Evolutionary conservation across 2,113 vertebrate species (phyloP), one percentile per base, ranked within the genome.

Genomic region (Ardeotis arabs): DNA sequence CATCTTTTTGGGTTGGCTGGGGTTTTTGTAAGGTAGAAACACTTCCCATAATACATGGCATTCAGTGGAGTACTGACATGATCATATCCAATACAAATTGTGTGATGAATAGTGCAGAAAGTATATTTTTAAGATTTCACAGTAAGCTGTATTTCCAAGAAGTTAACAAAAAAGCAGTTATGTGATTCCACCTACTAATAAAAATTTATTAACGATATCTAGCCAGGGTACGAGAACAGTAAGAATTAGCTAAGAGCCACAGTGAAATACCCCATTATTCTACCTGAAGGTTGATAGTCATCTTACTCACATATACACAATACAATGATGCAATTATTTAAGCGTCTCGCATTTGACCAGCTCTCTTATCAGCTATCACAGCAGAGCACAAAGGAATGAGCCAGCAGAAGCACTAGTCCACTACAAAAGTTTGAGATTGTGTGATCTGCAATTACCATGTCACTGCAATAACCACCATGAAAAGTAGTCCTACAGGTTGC

Each of bases 381-480:
- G 68, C 81, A 66, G 14, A 90, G 56, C 70, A 87, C 68, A 84
- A 80, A 60, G 25, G 29, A 90, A 93, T 1, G 13, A 95, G 67
- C 29, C 67, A 56, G 47, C 69, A 92, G 44, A 93, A 47, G 56
- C 77, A 83, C 64, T 22, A 59, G 52, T 60, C 62, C 22, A 56
- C 59, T 20, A 80, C 58, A 49, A 37, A 84, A 62, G 31, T 86
- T 53, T 75, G 59, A 88, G 35, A 60, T 37, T 75, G 31, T 62
- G 39, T n/a, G 69, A 95, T 83, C 78, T 80, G 44, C 87, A 95
- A 72, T 95, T 91, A 92, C 50, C 5, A 2, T 58, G 52, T 85
- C 90, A 87, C 69, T 53, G 80, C 74, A 94, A 50, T 70, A 91
- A 67, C 22, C n/a, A 52, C 2, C 39, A 27, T 5, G 53, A 93